Evolutionary conservation across 2,113 vertebrate genomes (phyloP).

Genomic region (Bagarius yarrelli): DNA sequence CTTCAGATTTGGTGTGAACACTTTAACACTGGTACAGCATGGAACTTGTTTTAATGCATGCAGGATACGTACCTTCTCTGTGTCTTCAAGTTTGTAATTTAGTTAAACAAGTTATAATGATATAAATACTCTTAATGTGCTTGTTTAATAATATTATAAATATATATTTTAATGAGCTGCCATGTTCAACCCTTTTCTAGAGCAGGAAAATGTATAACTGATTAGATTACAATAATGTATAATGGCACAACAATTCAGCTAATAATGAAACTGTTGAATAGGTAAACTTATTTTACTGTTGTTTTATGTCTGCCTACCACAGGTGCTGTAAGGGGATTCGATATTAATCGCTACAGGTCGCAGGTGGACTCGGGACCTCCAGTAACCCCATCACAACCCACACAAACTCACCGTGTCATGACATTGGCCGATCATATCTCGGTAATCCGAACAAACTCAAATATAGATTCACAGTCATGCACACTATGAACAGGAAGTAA

Average conservation of each 20-base stretch:
- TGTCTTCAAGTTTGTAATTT: too few relatives aligned
- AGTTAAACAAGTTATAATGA: too few relatives aligned
- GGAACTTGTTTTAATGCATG: too few relatives aligned
- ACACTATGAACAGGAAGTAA: neutral
- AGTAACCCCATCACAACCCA: conserved; percentile 75
- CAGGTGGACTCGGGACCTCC: conserved; percentile 60
- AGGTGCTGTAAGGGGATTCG: conserved; percentile 80
- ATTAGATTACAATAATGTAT: too few relatives aligned
- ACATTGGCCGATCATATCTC: conserved; percentile 98
- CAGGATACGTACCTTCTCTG: too few relatives aligned
- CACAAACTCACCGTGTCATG: conserved; percentile 91
- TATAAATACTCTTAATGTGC: too few relatives aligned
- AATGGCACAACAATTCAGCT: too few relatives aligned
- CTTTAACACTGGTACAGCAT: too few relatives aligned
- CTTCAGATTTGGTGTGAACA: too few relatives aligned
- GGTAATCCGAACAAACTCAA: conserved; percentile 64
- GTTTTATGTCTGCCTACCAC: conserved; percentile 9
- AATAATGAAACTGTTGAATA: neutral
- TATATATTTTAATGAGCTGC: neutral
- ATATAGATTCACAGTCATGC: neutral
- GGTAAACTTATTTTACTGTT: neutral
- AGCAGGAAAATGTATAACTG: neutral
- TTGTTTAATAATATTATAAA: too few relatives aligned
- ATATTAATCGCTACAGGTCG: conserved; percentile 80
- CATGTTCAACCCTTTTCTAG: neutral